Percentiles rank a stretch among this genome's conserved stretches.
Evolutionary conservation across 2,113 vertebrate genomes (phyloP).

Genomic region (Tenebrosternarchus preto): DNA sequence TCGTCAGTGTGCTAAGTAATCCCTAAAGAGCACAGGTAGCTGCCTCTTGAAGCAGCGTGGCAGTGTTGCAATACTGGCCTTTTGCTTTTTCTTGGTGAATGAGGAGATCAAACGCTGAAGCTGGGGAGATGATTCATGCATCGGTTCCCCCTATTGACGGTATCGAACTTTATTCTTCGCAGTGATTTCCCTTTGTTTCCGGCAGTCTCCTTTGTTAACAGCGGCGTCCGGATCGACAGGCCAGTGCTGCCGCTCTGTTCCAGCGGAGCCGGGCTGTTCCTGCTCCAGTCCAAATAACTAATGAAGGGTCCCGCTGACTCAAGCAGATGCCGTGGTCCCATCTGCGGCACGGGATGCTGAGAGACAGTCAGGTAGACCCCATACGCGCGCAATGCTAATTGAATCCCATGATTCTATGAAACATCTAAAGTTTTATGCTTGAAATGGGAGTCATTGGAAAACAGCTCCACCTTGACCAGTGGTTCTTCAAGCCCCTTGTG

Average conservation of each 20-base stretch:
- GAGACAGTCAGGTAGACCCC: conserved; percentile 51
- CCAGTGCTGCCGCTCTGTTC: conserved; percentile 62
- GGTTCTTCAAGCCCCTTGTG: too few species aligned
- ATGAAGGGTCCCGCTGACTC: conserved; percentile 69
- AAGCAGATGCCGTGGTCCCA: conserved; percentile 59
- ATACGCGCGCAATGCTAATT: background rate
- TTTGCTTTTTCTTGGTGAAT: conserved; percentile 50
- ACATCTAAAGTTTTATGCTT: background rate
- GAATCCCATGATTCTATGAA: background rate
- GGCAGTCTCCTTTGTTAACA: conserved; percentile 62
- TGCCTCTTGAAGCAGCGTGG: background rate
- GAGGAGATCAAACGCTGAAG: conserved; percentile 48
- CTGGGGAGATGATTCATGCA: conserved; percentile 48
- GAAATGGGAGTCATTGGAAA: too few species aligned
- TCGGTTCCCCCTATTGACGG: conserved; percentile 69
- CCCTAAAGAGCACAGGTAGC: background rate
- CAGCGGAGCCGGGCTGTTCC: conserved; percentile 48
- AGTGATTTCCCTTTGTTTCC: conserved; percentile 27
- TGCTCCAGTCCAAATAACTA: conserved; percentile 68
- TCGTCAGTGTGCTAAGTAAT: background rate
- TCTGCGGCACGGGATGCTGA: conserved; percentile 60
- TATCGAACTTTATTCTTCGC: conserved; percentile 64
- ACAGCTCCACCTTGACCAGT: too few species aligned
- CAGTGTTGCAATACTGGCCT: background rate
- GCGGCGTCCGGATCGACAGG: conserved; percentile 81